These are phyloP conservation scores for Trinorchestia longiramus DNA, from an alignment of 1,140 invertebrate genomes.

Conservation along the genomic window DNA sequence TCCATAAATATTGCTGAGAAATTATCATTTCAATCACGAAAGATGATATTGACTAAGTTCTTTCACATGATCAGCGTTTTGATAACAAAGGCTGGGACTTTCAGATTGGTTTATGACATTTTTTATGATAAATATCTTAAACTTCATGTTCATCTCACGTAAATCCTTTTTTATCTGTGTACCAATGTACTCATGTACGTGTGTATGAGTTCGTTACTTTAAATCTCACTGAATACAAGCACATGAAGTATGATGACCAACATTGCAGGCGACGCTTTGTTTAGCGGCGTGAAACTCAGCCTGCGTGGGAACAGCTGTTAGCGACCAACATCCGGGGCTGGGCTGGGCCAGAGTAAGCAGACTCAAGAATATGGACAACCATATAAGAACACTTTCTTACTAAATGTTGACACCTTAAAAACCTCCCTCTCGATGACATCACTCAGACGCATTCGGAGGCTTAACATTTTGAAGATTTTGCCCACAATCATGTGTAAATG, in stretches of 20 bases:
- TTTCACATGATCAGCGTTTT: background rate
- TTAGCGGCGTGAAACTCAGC: background rate
- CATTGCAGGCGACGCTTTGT: background rate
- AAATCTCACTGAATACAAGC: background rate
- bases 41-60: no score
- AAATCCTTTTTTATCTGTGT: no score
- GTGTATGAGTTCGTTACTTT: background rate
- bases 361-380: background rate
- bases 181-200: background rate
- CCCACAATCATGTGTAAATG: no score
- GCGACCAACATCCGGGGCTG: background rate
- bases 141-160: no score
- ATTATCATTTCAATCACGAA: no score
- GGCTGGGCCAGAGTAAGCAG: background rate
- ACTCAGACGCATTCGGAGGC: background rate
- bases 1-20: no score
- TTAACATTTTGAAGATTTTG: no score
- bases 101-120: no score
- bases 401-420: background rate
- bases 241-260: background rate
- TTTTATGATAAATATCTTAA: no score
- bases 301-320: background rate
- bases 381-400: background rate
- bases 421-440: background rate
- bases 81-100: background rate